phyloP scores from a whole-genome alignment of 2,888 invertebrate genomes.

The Dicroscelio sp. region DNA sequence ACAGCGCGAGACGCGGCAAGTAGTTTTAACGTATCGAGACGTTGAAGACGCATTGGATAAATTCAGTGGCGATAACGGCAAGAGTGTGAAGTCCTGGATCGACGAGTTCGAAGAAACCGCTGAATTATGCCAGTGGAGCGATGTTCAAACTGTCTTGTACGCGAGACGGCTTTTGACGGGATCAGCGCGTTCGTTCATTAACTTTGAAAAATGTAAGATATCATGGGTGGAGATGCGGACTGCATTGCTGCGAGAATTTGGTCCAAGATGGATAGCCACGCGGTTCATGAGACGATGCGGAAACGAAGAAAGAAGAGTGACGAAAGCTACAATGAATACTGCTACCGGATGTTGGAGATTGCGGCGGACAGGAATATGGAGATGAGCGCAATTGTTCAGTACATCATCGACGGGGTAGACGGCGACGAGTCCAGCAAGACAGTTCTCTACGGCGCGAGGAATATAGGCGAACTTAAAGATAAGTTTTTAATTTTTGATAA shows the following conservation, averaged over 20 bases:
- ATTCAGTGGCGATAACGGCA: constrained; percentile 72
- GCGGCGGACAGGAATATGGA: constrained; percentile 76
- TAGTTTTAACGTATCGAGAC: constrained; percentile 58
- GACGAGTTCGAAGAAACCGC: constrained; percentile 73
- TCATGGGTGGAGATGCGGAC: neutral
- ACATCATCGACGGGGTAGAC: constrained; percentile 78
- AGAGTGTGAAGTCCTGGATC: constrained; percentile 51
- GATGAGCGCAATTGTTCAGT: constrained; percentile 73
- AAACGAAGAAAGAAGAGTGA: constrained; percentile 58
- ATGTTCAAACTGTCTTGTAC: constrained; percentile 57
- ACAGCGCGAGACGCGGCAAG: neutral
- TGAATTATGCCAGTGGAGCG: constrained; percentile 66
- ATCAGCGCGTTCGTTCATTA: constrained; percentile 7
- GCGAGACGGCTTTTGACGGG: constrained; percentile 15
- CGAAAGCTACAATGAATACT: constrained; percentile 78
- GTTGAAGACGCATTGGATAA: constrained; percentile 67
- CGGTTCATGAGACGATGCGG: constrained; percentile 61
- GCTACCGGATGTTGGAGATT: constrained; percentile 78
- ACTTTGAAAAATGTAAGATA: neutral
- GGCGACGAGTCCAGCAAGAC: constrained; percentile 76
- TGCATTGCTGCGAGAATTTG: constrained; percentile 74
- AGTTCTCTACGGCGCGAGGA: constrained; percentile 46
- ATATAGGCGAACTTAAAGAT: constrained; percentile 62
- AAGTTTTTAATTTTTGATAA: constrained; percentile 71
- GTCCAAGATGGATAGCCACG: constrained; percentile 20